Base-by-base conservation (phyloP, 2,113 vertebrate species). In the Columbina picui region DNA sequence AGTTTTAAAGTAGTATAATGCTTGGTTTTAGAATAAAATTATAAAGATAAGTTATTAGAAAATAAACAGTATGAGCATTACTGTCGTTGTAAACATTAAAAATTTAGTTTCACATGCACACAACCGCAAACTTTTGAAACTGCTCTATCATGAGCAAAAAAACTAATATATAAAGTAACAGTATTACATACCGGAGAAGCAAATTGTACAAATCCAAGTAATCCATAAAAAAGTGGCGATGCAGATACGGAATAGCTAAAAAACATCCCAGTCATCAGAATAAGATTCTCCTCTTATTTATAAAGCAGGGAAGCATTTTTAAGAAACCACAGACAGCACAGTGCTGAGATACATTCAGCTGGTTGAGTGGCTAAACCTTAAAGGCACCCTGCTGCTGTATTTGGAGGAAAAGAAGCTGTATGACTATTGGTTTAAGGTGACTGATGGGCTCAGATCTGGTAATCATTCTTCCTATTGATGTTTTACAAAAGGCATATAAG, bases 371-470 rank as follows among this genome's bases (percentile, higher is more conserved):
- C 70, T 97, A 84, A 94, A 84, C 50, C 89, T 93, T 85, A 84
- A 89, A 80, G 64, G n/a, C 5, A 6, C 23, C 29, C 47, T 11
- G 16, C 64, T 80, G 29, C 23, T 87, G 55, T 84, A 85, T 90
- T 69, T 85, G 67, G 74, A 90, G 77, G 50, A 92, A 92, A 85
- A 80, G 47, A 74, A 87, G 60, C 55, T 77, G n/a, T 80, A 55
- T 96, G 75, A 93, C 67, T 87, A 6, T 65, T 75, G 45, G n/a
- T 78, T 84, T 94, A 83, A 92, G 30, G 56, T 79, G 78, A 87
- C 45, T 85, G 76, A 68, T 69, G 43, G 39, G 70, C 77, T 92
- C 57, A 79, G 57, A 57, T 70, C 50, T 1, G 2, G 50, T 95
- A 93, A 83, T 70, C 38, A 30, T 87, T 95, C 55, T 92, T 73